Conservation (phyloP, 2,113 vertebrate genomes). For the Aleadryas rufinucha region DNA sequence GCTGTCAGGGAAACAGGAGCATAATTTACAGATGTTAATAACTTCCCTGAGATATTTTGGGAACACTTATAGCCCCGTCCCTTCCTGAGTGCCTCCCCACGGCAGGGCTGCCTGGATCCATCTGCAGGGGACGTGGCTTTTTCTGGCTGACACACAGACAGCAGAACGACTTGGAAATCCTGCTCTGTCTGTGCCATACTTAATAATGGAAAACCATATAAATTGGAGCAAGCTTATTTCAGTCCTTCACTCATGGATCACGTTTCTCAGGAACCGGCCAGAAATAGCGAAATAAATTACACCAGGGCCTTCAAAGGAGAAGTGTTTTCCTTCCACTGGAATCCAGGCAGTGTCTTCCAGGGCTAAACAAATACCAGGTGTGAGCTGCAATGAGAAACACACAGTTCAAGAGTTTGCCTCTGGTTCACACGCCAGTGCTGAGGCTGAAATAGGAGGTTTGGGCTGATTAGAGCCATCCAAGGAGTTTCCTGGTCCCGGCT, state of each 20-base stretch:
- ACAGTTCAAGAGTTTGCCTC: background rate
- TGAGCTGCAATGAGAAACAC: background rate
- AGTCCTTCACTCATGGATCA: background rate
- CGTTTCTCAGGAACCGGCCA: background rate
- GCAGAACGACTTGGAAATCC: background rate
- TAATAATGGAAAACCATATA: background rate
- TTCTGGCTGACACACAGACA: background rate
- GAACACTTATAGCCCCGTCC: background rate
- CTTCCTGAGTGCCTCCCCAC: background rate
- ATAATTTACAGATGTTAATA: background rate
- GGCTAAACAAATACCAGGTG: slow-evolving; percentile 18
- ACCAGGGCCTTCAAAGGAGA: slow-evolving; percentile 5
- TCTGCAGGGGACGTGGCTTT: background rate
- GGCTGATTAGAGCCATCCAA: background rate
- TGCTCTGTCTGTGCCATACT: background rate
- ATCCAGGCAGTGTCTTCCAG: background rate
- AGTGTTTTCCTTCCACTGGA: background rate
- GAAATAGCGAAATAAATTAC: slow-evolving; percentile 15
- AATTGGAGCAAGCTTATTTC: slow-evolving; percentile 7
- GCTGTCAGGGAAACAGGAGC: background rate
- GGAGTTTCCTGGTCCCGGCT: background rate
- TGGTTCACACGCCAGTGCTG: background rate
- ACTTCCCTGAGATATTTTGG: background rate
- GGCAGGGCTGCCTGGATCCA: background rate
- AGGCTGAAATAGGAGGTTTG: background rate